Evolutionary conservation across 2,797 vertebrate species (phyloP), one percentile per base, ranked within the genome.

Genomic region (Sciaenops ocellatus): DNA sequence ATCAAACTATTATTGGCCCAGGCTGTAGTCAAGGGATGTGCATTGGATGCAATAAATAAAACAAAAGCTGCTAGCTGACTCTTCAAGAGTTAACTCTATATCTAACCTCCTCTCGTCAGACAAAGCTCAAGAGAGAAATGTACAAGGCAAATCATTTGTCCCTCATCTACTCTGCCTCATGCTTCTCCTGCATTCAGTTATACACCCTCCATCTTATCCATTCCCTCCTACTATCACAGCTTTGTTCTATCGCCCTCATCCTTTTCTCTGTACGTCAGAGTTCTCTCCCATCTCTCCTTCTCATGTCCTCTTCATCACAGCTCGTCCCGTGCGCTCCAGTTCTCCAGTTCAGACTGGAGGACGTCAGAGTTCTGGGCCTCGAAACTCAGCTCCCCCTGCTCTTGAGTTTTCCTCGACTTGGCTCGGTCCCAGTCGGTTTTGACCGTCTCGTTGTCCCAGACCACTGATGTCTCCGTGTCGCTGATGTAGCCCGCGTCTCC

Each of bases 381-480:
- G 0, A 93, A 94, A 83, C 96, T 96, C 85, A 97, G 93, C 26
- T 96, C 94, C 69, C 93, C 95, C 74, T 97, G 97, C 84, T 96
- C 94, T 41, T 93, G 91, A 64, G 95, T 97, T 87, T 97, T 98
- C 78, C 95, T 95, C 0, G 96, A 97, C 67, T 93, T 96, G 74
- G 95, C 95, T 0, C 96, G 92, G 90, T 97, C 96, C 97, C 97
- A 97, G 93, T 97, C 97, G 0, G 97, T 97, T 84, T 63, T 91
- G 30, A 95, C 41, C 0, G 83, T 90, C 79, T 97, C 96, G 1
- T 97, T 95, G 92, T 97, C 94, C 97, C 97, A 98, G 13, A 97
- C 92, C 0, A 96, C 96, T 0, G 97, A 97, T 13, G 97, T 97
- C 86, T 98, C 97, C 0, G 97, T 98, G 94, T 97, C 97, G 0